Base-by-base conservation (phyloP, 30 jellyfish, hydroid and myxozoan genomes). In the Aurelia aurita region DNA sequence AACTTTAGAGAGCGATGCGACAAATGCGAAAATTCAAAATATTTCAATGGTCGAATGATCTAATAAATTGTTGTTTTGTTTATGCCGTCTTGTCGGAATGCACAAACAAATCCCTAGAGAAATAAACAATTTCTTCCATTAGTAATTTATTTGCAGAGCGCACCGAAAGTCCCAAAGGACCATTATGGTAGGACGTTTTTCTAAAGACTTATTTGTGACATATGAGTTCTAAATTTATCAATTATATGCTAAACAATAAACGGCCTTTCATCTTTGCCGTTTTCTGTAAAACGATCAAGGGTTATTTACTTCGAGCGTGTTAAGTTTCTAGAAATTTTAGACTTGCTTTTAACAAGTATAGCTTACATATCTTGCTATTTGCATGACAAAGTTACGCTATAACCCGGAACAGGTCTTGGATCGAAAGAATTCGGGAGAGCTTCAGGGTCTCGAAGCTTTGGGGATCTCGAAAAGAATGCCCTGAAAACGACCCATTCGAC, bases 141-240 rank as follows among this genome's bases (percentile, higher is more conserved):
- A 22, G 60, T 20, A 68, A 46, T 72, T 43, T 51, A 49, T 43
- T 46, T 49, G 57, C 29, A 21, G 43, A 32, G 28, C 51, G 84
- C 84, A 72, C 45, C 84, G 84, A 11, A 32, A 19, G 71, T 49
- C 72, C 72, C 84, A 72, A 49, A 39, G 84, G 84, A n/a, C 46
- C 35, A 72, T 72, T 1, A 72, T 72, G 47, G 60, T 72, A 16
- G 72, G 71, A 22, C 84, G 54, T n/a, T n/a, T 72, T 72, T 72
- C 84, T 46, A 72, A 51, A 49, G 84, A 22, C 44, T 44, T 69
- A 51, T 49, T 72, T 72, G 71, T 49, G 84, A 72, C 84, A 72
- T 57, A 23, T 51, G 35, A 27, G 57, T 32, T 45, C 84, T 72
- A 72, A 72, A 47, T 46, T 72, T 23, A 46, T 72, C 72, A 72